phyloP scores from a whole-genome alignment of 1,140 invertebrate species.

The Drosophila lacteicornis region DNA sequence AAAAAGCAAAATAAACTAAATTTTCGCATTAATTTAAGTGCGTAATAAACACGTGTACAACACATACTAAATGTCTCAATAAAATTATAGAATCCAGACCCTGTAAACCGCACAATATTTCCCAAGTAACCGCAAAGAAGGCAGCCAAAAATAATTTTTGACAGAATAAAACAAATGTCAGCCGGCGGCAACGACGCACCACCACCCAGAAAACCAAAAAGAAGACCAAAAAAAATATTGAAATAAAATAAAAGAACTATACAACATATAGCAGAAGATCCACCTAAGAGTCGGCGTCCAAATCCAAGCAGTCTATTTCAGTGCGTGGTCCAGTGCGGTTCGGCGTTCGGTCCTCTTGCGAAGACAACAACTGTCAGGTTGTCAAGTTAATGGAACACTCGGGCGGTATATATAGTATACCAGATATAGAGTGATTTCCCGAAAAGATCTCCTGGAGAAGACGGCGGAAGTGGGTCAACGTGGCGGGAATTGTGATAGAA shows the following conservation, averaged over 20 bases:
- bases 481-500: constrained; percentile 34
- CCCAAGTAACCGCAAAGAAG: constrained; percentile 27
- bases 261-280: constrained; percentile 16
- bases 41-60: constrained; percentile 5
- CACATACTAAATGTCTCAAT: constrained; percentile 1
- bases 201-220: constrained; percentile 16
- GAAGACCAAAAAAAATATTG: constrained; percentile 15
- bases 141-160: constrained; percentile 49
- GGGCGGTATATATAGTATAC: constrained; percentile 34
- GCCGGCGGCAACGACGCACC: constrained; percentile 24
- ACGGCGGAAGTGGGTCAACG: constrained; percentile 61
- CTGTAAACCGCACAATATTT: constrained; percentile 4
- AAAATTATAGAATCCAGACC: constrained; percentile 4
- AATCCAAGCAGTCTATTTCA: constrained; percentile 76
- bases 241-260: constrained; percentile 44
- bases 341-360: constrained; percentile 31
- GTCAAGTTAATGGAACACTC: constrained; percentile 67
- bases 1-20: not conserved
- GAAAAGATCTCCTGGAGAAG: constrained; percentile 44
- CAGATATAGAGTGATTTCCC: constrained; percentile 31
- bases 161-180: constrained; percentile 63
- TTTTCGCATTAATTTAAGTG: not conserved
- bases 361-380: constrained; percentile 71
- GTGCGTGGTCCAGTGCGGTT: constrained; percentile 82
- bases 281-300: constrained; percentile 34